Evolutionary conservation across 2,113 vertebrate species (phyloP).

Genomic region (Vireo altiloquus): DNA sequence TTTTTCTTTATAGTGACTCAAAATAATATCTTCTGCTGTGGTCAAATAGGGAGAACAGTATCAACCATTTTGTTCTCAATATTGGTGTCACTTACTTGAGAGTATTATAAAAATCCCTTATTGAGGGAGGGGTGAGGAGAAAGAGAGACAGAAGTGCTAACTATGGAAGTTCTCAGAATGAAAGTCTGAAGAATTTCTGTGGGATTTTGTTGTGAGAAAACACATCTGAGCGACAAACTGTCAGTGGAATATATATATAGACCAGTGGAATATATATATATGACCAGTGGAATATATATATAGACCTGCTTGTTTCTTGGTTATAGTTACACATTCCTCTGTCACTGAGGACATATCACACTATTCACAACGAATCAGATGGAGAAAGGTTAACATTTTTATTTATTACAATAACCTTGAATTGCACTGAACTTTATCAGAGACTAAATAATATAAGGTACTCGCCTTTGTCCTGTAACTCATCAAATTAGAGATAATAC

Average conservation of each 20-base stretch:
- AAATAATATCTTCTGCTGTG: not conserved
- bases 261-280: not conserved
- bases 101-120: not conserved
- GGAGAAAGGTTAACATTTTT: conserved; percentile 11
- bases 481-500: not conserved
- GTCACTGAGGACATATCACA: not conserved
- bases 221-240: not conserved
- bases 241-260: not conserved
- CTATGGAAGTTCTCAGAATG: not conserved
- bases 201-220: not conserved
- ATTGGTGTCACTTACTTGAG: not conserved
- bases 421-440: not conserved
- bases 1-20: not conserved
- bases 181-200: not conserved
- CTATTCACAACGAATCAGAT: not conserved
- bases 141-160: not conserved
- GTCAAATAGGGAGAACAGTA: not conserved
- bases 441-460: not conserved
- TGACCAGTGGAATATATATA: not conserved
- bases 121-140: rapidly evolving
- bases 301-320: not conserved
- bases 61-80: not conserved
- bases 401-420: conserved; percentile 6
- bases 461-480: not conserved
- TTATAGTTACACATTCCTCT: not conserved